Conservation (phyloP, 2,888 invertebrate genomes). For the Nesidiocoris tenuis region DNA sequence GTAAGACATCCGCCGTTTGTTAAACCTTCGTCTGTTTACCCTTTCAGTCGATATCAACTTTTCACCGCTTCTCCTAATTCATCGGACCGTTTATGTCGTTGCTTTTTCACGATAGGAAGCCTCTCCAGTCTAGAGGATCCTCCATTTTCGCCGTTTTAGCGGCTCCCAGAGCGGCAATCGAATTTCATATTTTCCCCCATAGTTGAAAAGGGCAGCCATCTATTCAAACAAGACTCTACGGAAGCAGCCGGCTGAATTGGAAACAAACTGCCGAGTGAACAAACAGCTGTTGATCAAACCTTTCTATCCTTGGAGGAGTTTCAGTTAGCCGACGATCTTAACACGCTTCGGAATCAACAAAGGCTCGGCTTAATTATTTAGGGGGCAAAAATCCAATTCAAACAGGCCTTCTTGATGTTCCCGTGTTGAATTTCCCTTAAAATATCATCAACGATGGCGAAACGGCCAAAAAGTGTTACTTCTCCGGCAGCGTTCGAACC, state of each 20-base stretch:
- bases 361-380: no score
- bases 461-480: no score
- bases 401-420: no score
- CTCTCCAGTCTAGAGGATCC: neutral
- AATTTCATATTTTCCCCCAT: neutral
- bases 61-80: constrained; percentile 35
- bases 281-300: neutral
- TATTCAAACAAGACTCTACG: neutral
- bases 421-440: no score
- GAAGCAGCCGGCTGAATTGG: neutral
- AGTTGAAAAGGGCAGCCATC: neutral
- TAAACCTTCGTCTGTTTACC: constrained; percentile 40
- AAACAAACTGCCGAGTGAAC: neutral
- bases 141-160: neutral
- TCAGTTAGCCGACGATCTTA: no score
- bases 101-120: constrained; percentile 2
- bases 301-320: neutral
- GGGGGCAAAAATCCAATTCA: no score
- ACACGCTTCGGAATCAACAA: no score
- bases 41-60: constrained; percentile 40
- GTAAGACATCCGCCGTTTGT: constrained; percentile 40
- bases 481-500: no score
- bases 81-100: constrained; percentile 16
- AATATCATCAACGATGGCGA: no score
- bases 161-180: neutral